Evolutionary conservation across 2,113 vertebrate genomes (phyloP).

Genomic region (Ailurus styani): DNA sequence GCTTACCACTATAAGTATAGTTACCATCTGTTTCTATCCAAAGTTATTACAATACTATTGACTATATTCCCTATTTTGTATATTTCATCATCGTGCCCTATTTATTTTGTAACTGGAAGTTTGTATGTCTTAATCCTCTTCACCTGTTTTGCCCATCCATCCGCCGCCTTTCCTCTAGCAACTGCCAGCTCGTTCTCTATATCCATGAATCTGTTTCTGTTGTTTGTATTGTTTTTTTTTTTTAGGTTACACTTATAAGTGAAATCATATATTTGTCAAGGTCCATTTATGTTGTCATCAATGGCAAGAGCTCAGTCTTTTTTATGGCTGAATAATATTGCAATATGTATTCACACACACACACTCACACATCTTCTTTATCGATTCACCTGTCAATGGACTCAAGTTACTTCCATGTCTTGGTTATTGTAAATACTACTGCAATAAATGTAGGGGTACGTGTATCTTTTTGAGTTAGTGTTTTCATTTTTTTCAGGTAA

Average conservation of each 20-base stretch:
- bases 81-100: background rate
- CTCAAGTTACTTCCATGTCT: background rate
- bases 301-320: background rate
- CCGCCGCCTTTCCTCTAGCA: background rate
- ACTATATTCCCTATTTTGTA: background rate
- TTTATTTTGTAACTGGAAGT: background rate
- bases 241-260: background rate
- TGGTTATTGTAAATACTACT: background rate
- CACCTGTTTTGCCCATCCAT: background rate
- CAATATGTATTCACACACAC: background rate
- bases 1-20: background rate
- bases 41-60: background rate
- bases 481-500: background rate
- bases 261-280: background rate
- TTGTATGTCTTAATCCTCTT: background rate
- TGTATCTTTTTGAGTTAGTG: background rate
- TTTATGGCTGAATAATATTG: background rate
- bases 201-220: background rate
- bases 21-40: background rate
- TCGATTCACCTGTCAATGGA: background rate
- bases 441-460: background rate
- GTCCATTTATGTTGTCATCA: background rate
- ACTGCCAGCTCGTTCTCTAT: background rate
- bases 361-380: background rate
- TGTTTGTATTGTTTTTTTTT: background rate